phyloP scores from a whole-genome alignment of 2,888 invertebrate genomes.

The Tortrix viridana region DNA sequence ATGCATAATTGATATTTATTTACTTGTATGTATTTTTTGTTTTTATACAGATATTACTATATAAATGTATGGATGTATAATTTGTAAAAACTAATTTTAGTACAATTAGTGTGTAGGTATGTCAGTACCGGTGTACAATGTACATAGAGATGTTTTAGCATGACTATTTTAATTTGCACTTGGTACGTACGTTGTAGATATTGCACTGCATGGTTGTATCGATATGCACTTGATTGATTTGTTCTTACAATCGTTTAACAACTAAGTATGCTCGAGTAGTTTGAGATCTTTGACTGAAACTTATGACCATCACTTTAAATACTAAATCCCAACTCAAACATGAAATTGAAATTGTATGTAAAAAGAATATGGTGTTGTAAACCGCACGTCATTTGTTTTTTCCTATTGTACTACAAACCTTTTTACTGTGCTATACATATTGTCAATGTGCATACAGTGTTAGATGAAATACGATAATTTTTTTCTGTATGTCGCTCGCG shows the following conservation, averaged over 20 bases:
- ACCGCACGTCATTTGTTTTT: slow-evolving; percentile 16
- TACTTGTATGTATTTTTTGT: slow-evolving; percentile 27
- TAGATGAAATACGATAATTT: neutral
- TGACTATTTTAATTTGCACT: slow-evolving; percentile 45
- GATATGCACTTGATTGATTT: slow-evolving; percentile 14
- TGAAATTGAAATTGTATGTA: slow-evolving; percentile 58
- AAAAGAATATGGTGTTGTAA: slow-evolving; percentile 19
- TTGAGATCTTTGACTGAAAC: slow-evolving; percentile 40
- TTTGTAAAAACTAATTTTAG: slow-evolving; percentile 13
- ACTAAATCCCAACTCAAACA: slow-evolving; percentile 68
- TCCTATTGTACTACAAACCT: neutral
- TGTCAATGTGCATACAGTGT: neutral
- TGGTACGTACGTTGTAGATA: slow-evolving; percentile 13
- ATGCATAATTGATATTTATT: slow-evolving; percentile 21
- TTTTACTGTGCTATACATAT: neutral
- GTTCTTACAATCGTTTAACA: slow-evolving; percentile 34
- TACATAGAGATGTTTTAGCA: slow-evolving; percentile 44
- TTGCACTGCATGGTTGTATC: slow-evolving; percentile 31
- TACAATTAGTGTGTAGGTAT: slow-evolving; percentile 7
- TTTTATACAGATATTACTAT: slow-evolving; percentile 20
- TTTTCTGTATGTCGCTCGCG: slow-evolving; percentile 39
- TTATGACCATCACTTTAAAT: slow-evolving; percentile 43
- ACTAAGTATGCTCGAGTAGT: slow-evolving; percentile 40
- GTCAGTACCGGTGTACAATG: slow-evolving; percentile 18
- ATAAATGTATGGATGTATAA: slow-evolving; percentile 14